Base-by-base conservation (phyloP, 2,797 vertebrate species). In the Allobates femoralis region DNA sequence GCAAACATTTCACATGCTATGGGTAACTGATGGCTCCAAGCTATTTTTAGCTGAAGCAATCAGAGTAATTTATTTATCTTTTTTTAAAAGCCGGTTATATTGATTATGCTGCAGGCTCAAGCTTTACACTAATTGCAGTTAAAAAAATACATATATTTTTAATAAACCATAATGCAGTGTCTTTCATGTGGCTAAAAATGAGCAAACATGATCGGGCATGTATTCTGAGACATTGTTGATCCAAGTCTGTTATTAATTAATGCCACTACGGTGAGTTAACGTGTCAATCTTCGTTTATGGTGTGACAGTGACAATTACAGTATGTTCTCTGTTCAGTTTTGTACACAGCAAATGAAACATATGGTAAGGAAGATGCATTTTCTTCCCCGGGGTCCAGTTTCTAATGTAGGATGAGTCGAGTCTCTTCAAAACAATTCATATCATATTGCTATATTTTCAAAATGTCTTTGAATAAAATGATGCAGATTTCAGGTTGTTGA, bases 1-100 rank as follows among this genome's bases (percentile, higher is more conserved):
- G 86, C 86, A 92, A 90, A 92, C 82, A 92, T 91, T 91, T 83
- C 91, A 30, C 88, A 88, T 86, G 89, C 77, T 80, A 81, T 89
- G 88, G 88, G 88, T 91, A 91, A 91, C 86, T 92, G 90, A 93
- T 91, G 88, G 82, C 86, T 92, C 28, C 67, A 86, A 90, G 78
- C 86, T 94, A 93, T 93, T 94, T 94, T 92, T 93, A 94, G 89
- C 64, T 71, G 82, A 75, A 89, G 56, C 89, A 86, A 75, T 88
- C 32, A 62, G 74, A 90, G 83, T 91, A 90, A 92, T 91, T 91
- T 92, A 91, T 90, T 89, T 87, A 74, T 90, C 85, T 76, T 84
- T 91, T n/a, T 90, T 89, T 50, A 75, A 88, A 91, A 91, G 37
- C 86, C 85, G 81, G 55, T 88, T 53, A 86, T 89, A 89, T 91